Evolutionary conservation across 2,797 vertebrate genomes (phyloP).

Genomic region (Sandelia bainsii): DNA sequence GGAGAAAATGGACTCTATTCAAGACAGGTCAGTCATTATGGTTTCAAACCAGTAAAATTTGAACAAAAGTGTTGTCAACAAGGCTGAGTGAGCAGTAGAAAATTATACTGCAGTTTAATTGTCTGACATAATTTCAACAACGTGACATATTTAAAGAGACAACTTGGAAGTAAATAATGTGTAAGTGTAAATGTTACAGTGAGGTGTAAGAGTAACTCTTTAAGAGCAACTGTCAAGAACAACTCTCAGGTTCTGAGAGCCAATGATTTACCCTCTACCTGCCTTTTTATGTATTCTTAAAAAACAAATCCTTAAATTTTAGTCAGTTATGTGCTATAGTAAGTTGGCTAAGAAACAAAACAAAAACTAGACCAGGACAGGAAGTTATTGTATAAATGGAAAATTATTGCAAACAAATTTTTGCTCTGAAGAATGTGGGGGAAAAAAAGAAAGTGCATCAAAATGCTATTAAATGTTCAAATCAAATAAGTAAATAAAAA

Average conservation of each 20-base stretch:
- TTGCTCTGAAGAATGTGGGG: background rate
- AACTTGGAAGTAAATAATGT: no score
- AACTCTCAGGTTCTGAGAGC: background rate
- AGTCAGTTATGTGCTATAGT: no score
- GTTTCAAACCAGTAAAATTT: background rate
- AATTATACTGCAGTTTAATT: background rate
- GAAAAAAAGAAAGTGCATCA: background rate
- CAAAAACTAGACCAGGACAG: no score
- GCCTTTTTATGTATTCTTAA: no score
- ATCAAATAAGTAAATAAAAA: background rate
- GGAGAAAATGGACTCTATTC: constrained; percentile 88
- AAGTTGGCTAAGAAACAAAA: no score
- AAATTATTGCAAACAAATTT: no score
- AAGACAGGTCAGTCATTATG: constrained; percentile 85
- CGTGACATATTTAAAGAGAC: no score
- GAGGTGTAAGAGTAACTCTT: no score
- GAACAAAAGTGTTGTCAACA: background rate
- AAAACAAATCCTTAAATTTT: no score
- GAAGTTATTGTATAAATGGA: no score
- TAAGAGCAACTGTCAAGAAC: no score
- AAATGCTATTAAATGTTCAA: background rate
- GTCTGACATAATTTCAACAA: constrained; percentile 1
- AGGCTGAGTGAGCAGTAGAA: background rate
- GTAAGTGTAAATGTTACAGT: no score
- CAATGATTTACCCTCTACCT: background rate